Percentiles rank a stretch among this genome's conserved stretches.
These are phyloP conservation scores for Prunella fulvescens DNA, from an alignment of 2,113 vertebrate species.

Conservation along the genomic window DNA sequence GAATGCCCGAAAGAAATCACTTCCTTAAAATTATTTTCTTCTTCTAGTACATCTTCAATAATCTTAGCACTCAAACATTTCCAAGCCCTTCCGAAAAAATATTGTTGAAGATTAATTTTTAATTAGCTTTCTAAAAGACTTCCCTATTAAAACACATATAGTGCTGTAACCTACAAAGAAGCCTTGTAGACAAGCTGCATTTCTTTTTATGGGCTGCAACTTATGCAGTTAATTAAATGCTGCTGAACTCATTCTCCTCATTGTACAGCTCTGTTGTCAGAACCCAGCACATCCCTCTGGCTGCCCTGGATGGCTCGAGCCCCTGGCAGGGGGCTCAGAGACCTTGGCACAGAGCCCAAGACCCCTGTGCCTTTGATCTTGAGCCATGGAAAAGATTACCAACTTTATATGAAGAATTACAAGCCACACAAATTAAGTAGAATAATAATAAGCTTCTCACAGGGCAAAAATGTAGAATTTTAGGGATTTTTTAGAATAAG, in stretches of 20 bases:
- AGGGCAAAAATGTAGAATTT: too few species aligned
- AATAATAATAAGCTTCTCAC: too few species aligned
- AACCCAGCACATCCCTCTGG: too few species aligned
- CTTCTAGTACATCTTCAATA: not conserved
- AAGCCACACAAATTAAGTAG: too few species aligned
- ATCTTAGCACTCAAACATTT: not conserved
- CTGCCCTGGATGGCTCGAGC: too few species aligned
- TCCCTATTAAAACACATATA: not conserved
- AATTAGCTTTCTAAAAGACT: not conserved
- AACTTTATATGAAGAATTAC: too few species aligned
- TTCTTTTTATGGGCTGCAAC: not conserved
- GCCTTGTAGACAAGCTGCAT: not conserved
- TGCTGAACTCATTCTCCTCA: not conserved
- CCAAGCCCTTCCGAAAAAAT: not conserved
- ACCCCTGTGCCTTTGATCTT: too few species aligned
- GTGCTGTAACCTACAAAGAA: not conserved
- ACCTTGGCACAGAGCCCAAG: too few species aligned
- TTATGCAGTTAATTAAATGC: not conserved
- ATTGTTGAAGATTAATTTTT: not conserved
- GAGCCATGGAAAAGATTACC: too few species aligned
- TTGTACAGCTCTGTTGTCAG: not conserved
- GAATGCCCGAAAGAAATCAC: not conserved
- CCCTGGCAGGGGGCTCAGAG: too few species aligned
- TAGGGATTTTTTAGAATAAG: too few species aligned
- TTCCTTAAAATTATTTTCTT: not conserved